Conservation (phyloP, 2,888 invertebrate genomes). For the Andrena trimmerana region DNA sequence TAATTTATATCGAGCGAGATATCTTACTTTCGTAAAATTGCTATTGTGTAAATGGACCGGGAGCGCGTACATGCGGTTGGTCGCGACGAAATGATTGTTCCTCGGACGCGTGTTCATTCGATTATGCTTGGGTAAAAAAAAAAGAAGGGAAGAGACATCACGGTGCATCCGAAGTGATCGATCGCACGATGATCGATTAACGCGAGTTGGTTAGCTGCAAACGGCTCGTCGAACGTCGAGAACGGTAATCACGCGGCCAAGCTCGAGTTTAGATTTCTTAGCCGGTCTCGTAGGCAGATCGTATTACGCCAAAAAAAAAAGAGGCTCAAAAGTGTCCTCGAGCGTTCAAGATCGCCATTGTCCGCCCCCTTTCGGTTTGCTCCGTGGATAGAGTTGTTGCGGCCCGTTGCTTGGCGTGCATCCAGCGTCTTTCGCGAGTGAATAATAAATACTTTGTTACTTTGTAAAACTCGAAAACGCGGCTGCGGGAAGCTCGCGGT, state of each 20-base stretch:
- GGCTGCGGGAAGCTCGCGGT: constrained; percentile 2
- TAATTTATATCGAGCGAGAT: constrained; percentile 80
- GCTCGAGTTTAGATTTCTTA: not conserved
- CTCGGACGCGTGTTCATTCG: constrained; percentile 9
- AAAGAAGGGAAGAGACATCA: constrained; percentile 11
- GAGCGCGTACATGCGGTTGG: constrained; percentile 19
- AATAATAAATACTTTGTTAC: constrained; percentile 82
- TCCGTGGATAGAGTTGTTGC: constrained; percentile 43
- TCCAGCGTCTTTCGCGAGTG: constrained; percentile 77
- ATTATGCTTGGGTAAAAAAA: not conserved
- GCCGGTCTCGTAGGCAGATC: not conserved
- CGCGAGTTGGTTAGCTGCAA: not conserved
- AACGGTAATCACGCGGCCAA: not conserved
- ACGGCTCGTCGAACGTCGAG: constrained; percentile 12
- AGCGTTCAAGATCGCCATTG: constrained; percentile 16
- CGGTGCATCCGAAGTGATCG: constrained; percentile 31
- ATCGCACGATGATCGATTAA: constrained; percentile 15
- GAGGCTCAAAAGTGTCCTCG: constrained; percentile 21
- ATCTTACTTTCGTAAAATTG: constrained; percentile 75
- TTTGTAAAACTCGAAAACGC: constrained; percentile 80
- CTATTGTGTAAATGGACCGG: constrained; percentile 18
- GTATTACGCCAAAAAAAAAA: not conserved
- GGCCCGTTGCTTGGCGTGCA: constrained; percentile 69
- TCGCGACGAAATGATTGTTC: constrained; percentile 22
- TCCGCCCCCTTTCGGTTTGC: not conserved